A percentile compares a stretch with the other conserved stretches of the same genome.
Evolutionary conservation across 2,797 vertebrate genomes (phyloP).

Genomic region (Pangasius macronema): DNA sequence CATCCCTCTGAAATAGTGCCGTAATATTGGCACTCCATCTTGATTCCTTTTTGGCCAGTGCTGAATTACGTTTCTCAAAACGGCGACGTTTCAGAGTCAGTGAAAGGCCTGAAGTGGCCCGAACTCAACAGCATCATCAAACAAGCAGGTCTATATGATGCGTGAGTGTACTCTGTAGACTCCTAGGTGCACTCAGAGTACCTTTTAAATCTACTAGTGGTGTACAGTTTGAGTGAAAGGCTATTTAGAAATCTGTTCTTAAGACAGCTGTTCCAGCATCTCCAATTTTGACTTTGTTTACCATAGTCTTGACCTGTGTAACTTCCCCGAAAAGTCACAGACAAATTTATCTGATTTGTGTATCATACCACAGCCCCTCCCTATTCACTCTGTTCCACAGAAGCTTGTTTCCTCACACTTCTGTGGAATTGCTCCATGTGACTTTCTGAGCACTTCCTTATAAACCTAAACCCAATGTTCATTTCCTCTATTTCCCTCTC

Average conservation of each 20-base stretch:
- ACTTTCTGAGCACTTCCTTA: neutral
- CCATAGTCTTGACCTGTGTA: neutral
- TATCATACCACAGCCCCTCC: constrained; percentile 10
- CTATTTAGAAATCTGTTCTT: neutral
- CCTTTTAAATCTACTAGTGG: neutral
- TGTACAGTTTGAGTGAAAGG: neutral
- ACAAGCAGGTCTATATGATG: neutral
- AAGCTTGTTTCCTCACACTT: constrained; percentile 34
- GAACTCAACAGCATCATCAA: neutral
- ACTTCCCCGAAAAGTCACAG: constrained; percentile 12
- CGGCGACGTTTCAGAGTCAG: neutral
- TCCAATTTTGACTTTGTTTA: neutral
- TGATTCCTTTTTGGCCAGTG: neutral
- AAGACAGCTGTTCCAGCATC: neutral
- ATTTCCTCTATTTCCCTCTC: constrained; percentile 4
- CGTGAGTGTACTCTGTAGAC: neutral
- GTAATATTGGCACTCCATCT: neutral
- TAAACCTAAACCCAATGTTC: neutral
- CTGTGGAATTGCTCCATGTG: constrained; percentile 7
- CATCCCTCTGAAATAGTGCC: neutral
- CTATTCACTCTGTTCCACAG: constrained; percentile 1
- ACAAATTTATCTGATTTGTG: neutral
- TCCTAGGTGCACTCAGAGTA: neutral
- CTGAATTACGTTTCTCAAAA: neutral
- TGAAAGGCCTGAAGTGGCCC: neutral